Evolutionary conservation across 2,888 invertebrate genomes (phyloP), one percentile per base, ranked within the genome.

Genomic region (Flabesymbios commensalis): DNA sequence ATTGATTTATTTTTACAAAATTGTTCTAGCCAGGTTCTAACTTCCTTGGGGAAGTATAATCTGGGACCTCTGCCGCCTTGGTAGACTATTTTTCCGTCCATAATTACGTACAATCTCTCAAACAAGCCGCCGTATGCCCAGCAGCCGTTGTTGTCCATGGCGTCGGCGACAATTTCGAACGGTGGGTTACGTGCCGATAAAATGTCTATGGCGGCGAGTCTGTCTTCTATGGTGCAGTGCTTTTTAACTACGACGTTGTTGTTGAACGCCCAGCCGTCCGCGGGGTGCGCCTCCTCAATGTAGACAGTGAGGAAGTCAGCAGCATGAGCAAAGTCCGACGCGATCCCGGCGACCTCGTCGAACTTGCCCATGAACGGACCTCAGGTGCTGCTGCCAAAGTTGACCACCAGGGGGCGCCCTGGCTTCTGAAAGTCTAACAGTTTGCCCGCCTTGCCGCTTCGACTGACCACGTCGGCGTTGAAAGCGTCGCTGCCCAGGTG

Each of bases 361-460:
- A 78, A 72, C 64, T 72, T 73, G 33, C 63, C 73, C 69, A 76
- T 68, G 62, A 75, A 77, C 53, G 77, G 77, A 14, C 75, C 75
- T 77, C 78, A 78, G 63, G 73, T 73, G 59, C 78, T 77, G 64
- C 78, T 78, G 26, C 78, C 78, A 49, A 78, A 78, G 66, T 74
- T 75, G 14, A 78, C 56, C 10, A 78, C 72, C 42, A 78, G 70
- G 28, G 77, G 76, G 5, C 78, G 64, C 0, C 64, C 71, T 10
- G 53, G n/a, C 29, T 24, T 19, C 17, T 41, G 32, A 57, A 49
- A 64, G 52, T 67, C 62, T 17, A 61, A 32, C 43, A 68, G 55
- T 22, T 43, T 42, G 28, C 49, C 17, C 26, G 39, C 31, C 24
- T n/a, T 52, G 28, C 64, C 61, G 53, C 65, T 60, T 33, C 60